Evolutionary conservation across 2,113 vertebrate species (phyloP).

Genomic region (Catagonus wagneri): DNA sequence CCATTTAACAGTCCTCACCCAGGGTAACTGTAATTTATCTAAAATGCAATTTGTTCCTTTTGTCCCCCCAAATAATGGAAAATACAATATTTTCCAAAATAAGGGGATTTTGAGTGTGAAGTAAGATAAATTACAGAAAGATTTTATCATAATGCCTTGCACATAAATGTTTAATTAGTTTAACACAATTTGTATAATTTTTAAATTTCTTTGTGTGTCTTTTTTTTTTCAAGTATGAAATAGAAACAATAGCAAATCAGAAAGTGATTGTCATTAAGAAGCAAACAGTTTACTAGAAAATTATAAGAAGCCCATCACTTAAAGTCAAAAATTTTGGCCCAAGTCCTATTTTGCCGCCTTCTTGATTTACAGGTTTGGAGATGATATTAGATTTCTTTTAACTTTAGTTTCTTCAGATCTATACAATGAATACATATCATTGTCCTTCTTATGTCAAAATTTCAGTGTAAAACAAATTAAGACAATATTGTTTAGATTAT

Average conservation of each 20-base stretch:
- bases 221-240: not conserved
- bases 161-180: not conserved
- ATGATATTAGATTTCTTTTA: not conserved
- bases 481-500: constrained; percentile 9
- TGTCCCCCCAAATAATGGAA: not conserved
- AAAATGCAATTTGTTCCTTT: not conserved
- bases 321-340: not conserved
- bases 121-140: not conserved
- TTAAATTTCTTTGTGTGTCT: not conserved
- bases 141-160: not conserved
- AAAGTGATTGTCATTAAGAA: not conserved
- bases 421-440: not conserved
- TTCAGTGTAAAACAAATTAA: constrained; percentile 27
- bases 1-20: not conserved
- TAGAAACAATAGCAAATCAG: not conserved
- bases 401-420: constrained; percentile 18
- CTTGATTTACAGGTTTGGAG: not conserved
- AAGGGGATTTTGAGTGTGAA: not conserved
- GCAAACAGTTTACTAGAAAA: not conserved
- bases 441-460: not conserved
- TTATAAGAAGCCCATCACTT: not conserved
- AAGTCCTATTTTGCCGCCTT: not conserved
- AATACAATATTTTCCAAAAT: not conserved
- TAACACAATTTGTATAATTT: not conserved
- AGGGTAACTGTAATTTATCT: not conserved